Percentiles rank a stretch among this genome's conserved stretches.
Evolutionary conservation across 2,797 vertebrate species (phyloP).

Genomic region (Lophotriccus pileatus): DNA sequence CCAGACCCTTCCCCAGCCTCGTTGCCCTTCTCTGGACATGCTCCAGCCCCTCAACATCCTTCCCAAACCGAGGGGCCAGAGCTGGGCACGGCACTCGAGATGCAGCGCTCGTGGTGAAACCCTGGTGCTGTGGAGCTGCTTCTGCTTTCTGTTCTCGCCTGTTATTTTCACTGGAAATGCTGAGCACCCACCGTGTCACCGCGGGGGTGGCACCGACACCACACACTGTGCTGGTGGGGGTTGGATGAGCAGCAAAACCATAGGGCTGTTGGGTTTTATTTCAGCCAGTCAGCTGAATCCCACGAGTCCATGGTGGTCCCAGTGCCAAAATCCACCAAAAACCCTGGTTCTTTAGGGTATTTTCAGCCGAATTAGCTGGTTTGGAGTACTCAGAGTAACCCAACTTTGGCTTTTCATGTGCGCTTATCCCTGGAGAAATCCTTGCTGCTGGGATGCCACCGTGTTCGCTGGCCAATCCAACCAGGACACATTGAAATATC

Average conservation of each 20-base stretch:
- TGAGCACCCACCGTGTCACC: fast-evolving
- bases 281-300: background rate
- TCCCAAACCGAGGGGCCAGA: too few relatives aligned
- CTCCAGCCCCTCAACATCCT: too few relatives aligned
- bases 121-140: fast-evolving
- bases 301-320: background rate
- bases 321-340: background rate
- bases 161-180: background rate
- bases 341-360: background rate
- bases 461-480: fast-evolving
- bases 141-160: background rate
- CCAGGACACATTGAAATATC: background rate
- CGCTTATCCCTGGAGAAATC: background rate
- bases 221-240: fast-evolving
- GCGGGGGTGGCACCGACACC: fast-evolving
- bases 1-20: too few relatives aligned
- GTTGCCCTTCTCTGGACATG: too few relatives aligned
- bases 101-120: fast-evolving
- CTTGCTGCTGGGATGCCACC: background rate
- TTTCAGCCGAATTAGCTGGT: background rate
- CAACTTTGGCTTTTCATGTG: background rate
- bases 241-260: background rate
- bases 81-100: too few relatives aligned
- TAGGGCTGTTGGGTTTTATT: background rate
- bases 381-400: background rate